Conservation (phyloP, 2,113 vertebrate genomes). For the Festucalex cinctus region DNA sequence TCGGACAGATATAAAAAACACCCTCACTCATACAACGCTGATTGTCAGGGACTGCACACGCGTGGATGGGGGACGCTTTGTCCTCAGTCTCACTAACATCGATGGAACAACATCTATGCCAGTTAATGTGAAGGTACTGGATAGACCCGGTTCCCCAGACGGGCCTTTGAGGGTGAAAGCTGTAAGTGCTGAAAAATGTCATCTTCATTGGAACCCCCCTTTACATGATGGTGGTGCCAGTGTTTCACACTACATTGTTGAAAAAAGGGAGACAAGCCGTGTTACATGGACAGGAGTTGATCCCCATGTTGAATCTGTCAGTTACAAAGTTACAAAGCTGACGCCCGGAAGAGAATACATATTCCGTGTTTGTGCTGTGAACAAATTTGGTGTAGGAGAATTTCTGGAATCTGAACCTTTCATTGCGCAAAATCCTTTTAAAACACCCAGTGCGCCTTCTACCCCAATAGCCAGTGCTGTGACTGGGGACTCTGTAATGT, state of each 20-base stretch:
- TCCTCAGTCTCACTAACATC: constrained; percentile 86
- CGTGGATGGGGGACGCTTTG: constrained; percentile 87
- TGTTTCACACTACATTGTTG: constrained; percentile 90
- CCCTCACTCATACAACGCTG: constrained; percentile 83
- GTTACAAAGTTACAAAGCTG: constrained; percentile 92
- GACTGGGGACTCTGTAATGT: constrained; percentile 87
- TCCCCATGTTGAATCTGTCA: constrained; percentile 84
- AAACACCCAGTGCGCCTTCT: constrained; percentile 84
- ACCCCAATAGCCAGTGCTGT: constrained; percentile 84
- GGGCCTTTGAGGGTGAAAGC: constrained; percentile 85
- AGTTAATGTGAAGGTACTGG: constrained; percentile 92
- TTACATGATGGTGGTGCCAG: constrained; percentile 88
- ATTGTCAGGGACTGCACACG: constrained; percentile 87
- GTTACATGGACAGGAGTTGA: constrained; percentile 95
- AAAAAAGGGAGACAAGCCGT: constrained; percentile 95
- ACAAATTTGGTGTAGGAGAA: constrained; percentile 93
- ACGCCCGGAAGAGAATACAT: constrained; percentile 94
- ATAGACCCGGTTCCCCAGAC: constrained; percentile 90
- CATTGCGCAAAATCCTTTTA: constrained; percentile 90
- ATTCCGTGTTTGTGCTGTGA: constrained; percentile 92
- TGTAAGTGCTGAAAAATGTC: constrained; percentile 92
- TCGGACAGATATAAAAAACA: constrained; percentile 91
- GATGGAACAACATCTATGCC: constrained; percentile 87
- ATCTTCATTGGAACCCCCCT: constrained; percentile 89
- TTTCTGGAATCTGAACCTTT: constrained; percentile 91